Evolutionary conservation across 2,113 vertebrate genomes (phyloP), one percentile per base, ranked within the genome.

Genomic region (Silurus meridionalis): DNA sequence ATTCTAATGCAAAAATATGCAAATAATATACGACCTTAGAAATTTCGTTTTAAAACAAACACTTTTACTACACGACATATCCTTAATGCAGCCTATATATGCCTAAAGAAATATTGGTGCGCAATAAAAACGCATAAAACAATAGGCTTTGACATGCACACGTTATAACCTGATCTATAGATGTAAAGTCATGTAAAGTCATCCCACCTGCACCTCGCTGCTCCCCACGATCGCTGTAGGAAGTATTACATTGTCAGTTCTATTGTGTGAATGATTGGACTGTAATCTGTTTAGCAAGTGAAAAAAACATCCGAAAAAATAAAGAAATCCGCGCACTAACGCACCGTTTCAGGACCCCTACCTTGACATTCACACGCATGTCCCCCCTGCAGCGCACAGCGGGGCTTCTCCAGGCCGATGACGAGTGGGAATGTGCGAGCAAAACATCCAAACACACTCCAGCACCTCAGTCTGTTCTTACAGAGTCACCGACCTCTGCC

Each of bases 221-320:
- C 92, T 92, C 87, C 84, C 52, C 88, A 82, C 89, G 91, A 93
- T 93, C 91, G 88, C 93, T 92, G 90, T 88, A 95, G 94, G 95
- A 95, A 95, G 93, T 94, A 87, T 88, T 93, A 92, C 91, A 92
- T 94, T 93, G 92, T 91, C 92, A 2, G 37, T 83, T 61, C 92
- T 87, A 93, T 95, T 95, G 95, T 95, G 86, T 90, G 91, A 90
- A 91, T 92, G 92, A 92, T 92, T 94, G 92, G 83, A 89, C 91
- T 85, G 89, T 95, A 95, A 95, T 95, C 94, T 94, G 93, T 95
- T 95, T 95, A 94, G 94, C 94, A 95, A 95, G 89, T 95, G 93
- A 95, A 95, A 95, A 94, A 94, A 93, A 94, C 93, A 95, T 93
- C 93, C 93, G 90, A 94, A 88, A 92, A 95, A 90, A 63, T 0